Base-by-base conservation (phyloP, 2,888 invertebrate species). In the Caenorhabditis sp. region DNA sequence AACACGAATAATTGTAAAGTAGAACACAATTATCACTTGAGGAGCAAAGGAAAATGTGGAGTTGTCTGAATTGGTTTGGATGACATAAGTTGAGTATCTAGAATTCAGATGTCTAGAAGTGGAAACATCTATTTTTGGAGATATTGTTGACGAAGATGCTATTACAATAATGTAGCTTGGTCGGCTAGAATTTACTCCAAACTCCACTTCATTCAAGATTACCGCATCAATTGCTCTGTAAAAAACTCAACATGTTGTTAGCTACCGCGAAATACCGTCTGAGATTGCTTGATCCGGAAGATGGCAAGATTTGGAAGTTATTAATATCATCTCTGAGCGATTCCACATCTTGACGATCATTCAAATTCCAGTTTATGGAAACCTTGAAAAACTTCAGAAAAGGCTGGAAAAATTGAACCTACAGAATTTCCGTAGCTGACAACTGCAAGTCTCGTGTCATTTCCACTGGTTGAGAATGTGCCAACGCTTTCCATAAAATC, bases 41-140 rank as follows among this genome's bases (percentile, higher is more conserved):
- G 68, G 27, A 22, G 41, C 52, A 32, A 63, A 75, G 9, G 50
- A 26, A 32, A 46, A 76, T n/a, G 24, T 46, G 3, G 13, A 27
- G 22, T 50, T 53, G 32, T 65, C 55, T 2, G 6, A 24, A 13
- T 43, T 63, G 0, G 46, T 53, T 45, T 76, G 70, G 9, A 76
- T 76, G n/a, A 71, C 41, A 41, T 53, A 76, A 20, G 76, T 76
- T 15, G 76, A 76, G 48, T 71, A 76, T 62, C 59, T 63, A 6
- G 76, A 65, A 41, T 76, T 76, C 43, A 76, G 52, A 32, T 71
- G 56, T 20, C 55, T 30, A 22, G 70, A 59, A 26, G 70, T 70
- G 35, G 70, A 22, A n/a, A 24, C 41, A 37, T 76, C 76, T 30
- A 76, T 76, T 13, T 41, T 39, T 1, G 76, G 76, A 11, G n/a